phyloP scores from a whole-genome alignment of 2,888 invertebrate species.

The Zaprionus lineosus region DNA sequence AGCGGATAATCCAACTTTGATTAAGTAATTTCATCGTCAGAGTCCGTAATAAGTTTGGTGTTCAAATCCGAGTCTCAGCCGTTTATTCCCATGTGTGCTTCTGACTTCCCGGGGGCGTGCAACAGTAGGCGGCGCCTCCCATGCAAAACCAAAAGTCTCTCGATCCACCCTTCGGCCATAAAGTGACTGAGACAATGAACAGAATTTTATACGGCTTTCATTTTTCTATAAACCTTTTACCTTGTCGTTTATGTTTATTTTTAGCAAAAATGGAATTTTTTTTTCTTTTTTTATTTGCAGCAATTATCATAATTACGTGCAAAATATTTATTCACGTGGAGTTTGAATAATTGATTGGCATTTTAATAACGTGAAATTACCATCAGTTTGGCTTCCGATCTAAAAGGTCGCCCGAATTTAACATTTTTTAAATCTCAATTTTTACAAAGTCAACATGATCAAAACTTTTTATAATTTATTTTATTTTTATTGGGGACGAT shows the following conservation, averaged over 20 bases:
- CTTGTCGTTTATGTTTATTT: slow-evolving; percentile 27
- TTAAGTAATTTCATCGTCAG: slow-evolving; percentile 78
- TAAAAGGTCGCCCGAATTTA: too few relatives aligned
- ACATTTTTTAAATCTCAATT: too few relatives aligned
- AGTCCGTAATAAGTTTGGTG: slow-evolving; percentile 72
- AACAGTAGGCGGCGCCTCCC: slow-evolving; percentile 26
- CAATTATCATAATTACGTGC: slow-evolving; percentile 50
- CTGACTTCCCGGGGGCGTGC: slow-evolving; percentile 4
- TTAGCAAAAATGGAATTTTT: neutral
- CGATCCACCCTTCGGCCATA: slow-evolving; percentile 35
- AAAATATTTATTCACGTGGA: slow-evolving; percentile 34
- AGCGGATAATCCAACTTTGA: slow-evolving; percentile 81
- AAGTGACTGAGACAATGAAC: slow-evolving; percentile 38
- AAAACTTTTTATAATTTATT: too few relatives aligned
- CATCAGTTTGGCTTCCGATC: slow-evolving; percentile 18
- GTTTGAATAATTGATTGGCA: slow-evolving; percentile 47
- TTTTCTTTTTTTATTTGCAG: slow-evolving; percentile 21
- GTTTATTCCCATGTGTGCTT: slow-evolving; percentile 59
- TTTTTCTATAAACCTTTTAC: slow-evolving; percentile 3
- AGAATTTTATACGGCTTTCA: neutral
- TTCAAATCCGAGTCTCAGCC: slow-evolving; percentile 76
- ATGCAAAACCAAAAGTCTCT: slow-evolving; percentile 24
- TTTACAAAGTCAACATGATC: too few relatives aligned
- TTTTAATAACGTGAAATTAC: slow-evolving; percentile 26
- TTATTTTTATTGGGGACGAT: too few relatives aligned